Evolutionary conservation across 2,113 vertebrate species (phyloP), one percentile per base, ranked within the genome.

Genomic region (Ictalurus furcatus): DNA sequence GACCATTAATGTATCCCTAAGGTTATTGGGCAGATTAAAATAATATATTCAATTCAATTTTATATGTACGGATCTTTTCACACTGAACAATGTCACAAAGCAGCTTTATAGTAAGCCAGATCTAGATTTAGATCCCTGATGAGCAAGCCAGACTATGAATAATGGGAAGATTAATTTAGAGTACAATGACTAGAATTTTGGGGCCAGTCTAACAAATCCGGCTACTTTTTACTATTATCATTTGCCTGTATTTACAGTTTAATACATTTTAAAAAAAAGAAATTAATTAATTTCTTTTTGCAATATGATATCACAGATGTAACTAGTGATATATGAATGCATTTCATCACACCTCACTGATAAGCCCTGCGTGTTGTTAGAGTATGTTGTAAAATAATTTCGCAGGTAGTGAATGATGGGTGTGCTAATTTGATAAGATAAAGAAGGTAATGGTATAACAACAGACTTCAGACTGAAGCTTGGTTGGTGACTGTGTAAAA

Each of bases 391-490:
- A 90, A 90, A 88, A 82, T 85, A 25, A 88, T 80, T 82, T 16
- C 6, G n/a, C 28, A 40, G 30, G 25, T n/a, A 52, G 59, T n/a
- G 78, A 80, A 67, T 90, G 54, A 80, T 73, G 58, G 61, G 59
- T 86, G 85, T 61, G 71, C 3, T 61, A n/a, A 80, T 65, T 63
- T n/a, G 85, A 91, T 88, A 85, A 90, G 85, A 90, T 87, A 82
- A n/a, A 14, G 54, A 37, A 34, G 1, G 28, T 40, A 17, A 82
- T 79, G 17, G 25, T 58, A 82, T 61, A n/a, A 82, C 78, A 89
- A 21, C 44, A 74, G 48, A 25, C 25, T 58, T 74, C 48, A 84
- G 59, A 59, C 54, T 9, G 52, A 83, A 83, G 19, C 16, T 13
- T 74, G 54, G 40, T 74, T 13, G 28, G 81, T 81, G 81, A 69